phyloP scores from a whole-genome alignment of 2,113 vertebrate species.

The Nesoenas mayeri region DNA sequence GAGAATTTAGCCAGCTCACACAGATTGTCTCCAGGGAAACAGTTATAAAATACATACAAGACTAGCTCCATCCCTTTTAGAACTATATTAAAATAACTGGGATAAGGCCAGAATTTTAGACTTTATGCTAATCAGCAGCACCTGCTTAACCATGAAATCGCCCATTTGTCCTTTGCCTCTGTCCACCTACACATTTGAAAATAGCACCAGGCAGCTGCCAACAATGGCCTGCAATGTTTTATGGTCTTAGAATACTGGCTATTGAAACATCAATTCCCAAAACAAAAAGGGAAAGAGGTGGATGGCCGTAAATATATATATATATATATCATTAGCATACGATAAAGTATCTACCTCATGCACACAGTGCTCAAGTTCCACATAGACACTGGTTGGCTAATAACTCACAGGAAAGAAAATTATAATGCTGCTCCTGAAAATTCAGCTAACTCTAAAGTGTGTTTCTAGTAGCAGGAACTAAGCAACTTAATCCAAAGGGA shows the following conservation, averaged over 20 bases:
- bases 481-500: not conserved
- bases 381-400: not conserved
- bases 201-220: not conserved
- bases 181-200: not conserved
- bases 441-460: not conserved
- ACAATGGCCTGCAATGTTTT: too few species aligned
- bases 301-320: too few species aligned
- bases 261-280: not conserved
- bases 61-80: not conserved
- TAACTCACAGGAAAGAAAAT: not conserved
- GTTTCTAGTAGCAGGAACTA: not conserved
- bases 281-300: not conserved
- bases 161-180: not conserved
- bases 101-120: not conserved
- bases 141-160: not conserved
- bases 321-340: not conserved
- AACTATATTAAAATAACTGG: not conserved
- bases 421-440: not conserved
- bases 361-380: not conserved
- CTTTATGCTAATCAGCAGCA: not conserved
- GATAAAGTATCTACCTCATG: not conserved
- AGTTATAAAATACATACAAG: not conserved
- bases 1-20: conserved; percentile 3
- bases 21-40: conserved; percentile 21
- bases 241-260: not conserved